These are phyloP conservation scores for Pogonomyrmex californicus DNA, from an alignment of 1,140 invertebrate species.

Conservation along the genomic window DNA sequence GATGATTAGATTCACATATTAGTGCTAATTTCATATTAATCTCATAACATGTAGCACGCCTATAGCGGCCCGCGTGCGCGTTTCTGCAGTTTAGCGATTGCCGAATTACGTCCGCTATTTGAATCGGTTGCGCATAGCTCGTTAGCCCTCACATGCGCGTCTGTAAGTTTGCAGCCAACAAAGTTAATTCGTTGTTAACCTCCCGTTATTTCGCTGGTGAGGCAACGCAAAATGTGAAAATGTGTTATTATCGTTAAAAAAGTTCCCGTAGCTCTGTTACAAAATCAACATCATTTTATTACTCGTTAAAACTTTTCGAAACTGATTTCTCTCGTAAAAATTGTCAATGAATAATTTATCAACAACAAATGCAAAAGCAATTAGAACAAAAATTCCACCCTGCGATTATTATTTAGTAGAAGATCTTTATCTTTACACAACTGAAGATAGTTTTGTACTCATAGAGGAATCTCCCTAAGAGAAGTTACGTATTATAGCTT, in stretches of 20 bases:
- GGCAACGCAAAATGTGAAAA: not conserved
- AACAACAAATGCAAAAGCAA: not conserved
- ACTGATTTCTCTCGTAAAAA: not conserved
- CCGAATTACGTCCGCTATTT: slow-evolving; percentile 50
- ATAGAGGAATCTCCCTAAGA: not conserved
- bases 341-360: not conserved
- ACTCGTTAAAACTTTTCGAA: not conserved
- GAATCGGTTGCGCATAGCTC: slow-evolving; percentile 51
- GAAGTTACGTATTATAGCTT: slow-evolving; percentile 10
- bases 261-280: not conserved
- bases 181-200: slow-evolving; percentile 55
- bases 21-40: slow-evolving; percentile 61
- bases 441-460: not conserved
- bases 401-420: not conserved
- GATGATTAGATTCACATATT: slow-evolving; percentile 58
- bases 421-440: not conserved
- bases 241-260: slow-evolving; percentile 18
- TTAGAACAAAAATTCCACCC: not conserved
- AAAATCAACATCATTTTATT: slow-evolving; percentile 5
- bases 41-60: slow-evolving; percentile 5
- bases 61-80: not conserved
- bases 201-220: not conserved
- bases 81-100: slow-evolving; percentile 28
- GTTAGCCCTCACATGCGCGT: slow-evolving; percentile 36
- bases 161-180: not conserved